phyloP scores from a whole-genome alignment of 2,888 invertebrate species.

The Andricus curvator region DNA sequence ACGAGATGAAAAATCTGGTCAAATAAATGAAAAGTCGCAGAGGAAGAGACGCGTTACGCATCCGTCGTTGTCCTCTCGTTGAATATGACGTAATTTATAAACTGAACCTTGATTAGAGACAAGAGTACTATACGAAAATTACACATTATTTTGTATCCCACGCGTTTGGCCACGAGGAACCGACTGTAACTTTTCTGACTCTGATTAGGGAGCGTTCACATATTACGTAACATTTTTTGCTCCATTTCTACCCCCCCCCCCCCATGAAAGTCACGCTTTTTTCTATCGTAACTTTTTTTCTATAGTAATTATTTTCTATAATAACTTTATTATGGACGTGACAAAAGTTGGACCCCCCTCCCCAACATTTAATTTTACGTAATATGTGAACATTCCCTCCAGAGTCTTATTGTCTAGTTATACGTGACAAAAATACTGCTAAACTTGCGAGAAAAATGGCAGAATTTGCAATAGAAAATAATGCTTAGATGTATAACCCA shows the following conservation, averaged over 20 bases:
- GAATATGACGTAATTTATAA: not conserved
- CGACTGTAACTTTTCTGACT: not conserved
- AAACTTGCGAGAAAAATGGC: not conserved
- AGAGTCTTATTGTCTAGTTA: no score
- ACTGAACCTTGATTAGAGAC: not conserved
- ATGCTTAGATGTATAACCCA: no score
- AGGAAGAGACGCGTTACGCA: not conserved
- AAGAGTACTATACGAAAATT: not conserved
- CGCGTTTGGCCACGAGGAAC: not conserved
- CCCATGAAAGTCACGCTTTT: no score
- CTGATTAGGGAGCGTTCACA: not conserved
- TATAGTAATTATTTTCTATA: no score
- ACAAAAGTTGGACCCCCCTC: no score
- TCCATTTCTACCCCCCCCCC: no score
- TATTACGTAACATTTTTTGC: no score
- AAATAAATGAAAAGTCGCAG: not conserved
- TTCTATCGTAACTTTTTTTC: no score
- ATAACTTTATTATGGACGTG: no score
- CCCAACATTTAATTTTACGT: no score
- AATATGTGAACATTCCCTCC: no score
- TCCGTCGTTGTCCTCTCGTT: not conserved
- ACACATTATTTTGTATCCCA: not conserved
- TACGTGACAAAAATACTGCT: not conserved
- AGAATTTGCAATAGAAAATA: not conserved
- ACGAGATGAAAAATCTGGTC: not conserved